These are phyloP conservation scores for Drosophila grimshawi DNA, from an alignment of 1,140 invertebrate genomes.

Conservation along the genomic window DNA sequence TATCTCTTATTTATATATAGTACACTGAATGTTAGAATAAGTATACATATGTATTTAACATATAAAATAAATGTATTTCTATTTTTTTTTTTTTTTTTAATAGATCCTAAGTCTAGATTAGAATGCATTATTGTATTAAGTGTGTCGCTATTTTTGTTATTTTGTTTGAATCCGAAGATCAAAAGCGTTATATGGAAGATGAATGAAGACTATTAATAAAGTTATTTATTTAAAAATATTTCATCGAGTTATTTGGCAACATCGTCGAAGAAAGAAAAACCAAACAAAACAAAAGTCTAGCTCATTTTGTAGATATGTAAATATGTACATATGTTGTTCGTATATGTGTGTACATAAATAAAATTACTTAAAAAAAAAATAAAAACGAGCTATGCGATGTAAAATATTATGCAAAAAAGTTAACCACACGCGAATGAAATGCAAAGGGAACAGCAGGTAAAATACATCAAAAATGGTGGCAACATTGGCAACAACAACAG, in stretches of 20 bases:
- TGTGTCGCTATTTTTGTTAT: constrained; percentile 49
- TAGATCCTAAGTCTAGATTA: constrained; percentile 38
- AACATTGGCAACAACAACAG: constrained; percentile 34
- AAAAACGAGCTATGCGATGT: neutral
- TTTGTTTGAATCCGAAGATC: constrained; percentile 53
- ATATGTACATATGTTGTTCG: no score
- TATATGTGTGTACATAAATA: neutral
- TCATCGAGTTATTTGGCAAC: neutral
- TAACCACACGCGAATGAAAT: constrained; percentile 54
- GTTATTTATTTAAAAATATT: constrained; percentile 70
- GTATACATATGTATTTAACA: constrained; percentile 10
- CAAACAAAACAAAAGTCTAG: no score
- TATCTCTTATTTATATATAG: constrained; percentile 14
- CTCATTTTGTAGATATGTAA: neutral
- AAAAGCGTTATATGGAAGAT: constrained; percentile 27
- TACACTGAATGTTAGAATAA: neutral
- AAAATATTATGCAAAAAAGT: constrained; percentile 35
- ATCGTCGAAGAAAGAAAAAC: neutral
- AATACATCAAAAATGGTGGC: constrained; percentile 28
- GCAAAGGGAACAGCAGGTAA: constrained; percentile 16
- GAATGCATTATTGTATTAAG: constrained; percentile 8
- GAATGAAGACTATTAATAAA: constrained; percentile 74
- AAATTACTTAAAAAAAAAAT: constrained; percentile 5
- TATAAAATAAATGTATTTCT: neutral
- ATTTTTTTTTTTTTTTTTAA: constrained; percentile 47